Evolutionary conservation across 2,888 invertebrate species (phyloP), one percentile per base, ranked within the genome.

Genomic region (Philhelius pedissequus): DNA sequence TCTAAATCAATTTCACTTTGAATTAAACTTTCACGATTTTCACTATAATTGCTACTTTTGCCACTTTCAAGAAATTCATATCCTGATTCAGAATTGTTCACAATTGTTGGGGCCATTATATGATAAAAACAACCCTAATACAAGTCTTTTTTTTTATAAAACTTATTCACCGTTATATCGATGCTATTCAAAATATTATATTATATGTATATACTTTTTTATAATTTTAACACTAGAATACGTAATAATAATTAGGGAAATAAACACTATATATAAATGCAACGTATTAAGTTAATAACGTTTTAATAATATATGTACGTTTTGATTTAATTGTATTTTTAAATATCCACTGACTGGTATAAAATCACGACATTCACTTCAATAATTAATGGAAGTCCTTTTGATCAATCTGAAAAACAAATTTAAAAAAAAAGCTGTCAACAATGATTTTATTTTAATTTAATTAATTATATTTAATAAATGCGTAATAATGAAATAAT

Each of bases 51-150:
- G 27, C n/a, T 75, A 40, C n/a, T 75, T 43, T 87, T 83, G 60
- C 77, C 74, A 86, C 80, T 86, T 86, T 90, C 90, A 89, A 89
- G 89, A 89, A 88, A 88, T 88, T 90, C 90, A 91, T 89, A 90
- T 90, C 89, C 90, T 88, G 89, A 90, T 90, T 90, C 89, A 86
- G 88, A 88, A 89, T 90, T 89, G 89, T 90, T 90, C 89, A 88
- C 89, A 89, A 87, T 90, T 89, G 88, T 90, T 87, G 90, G 90
- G 90, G 91, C 91, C 91, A 91, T 91, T 90, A 91, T 91, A 91
- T 86, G 90, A 43, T 11, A 7, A 87, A n/a, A 86, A 86, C 78
- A 86, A 79, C 86, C 87, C 87, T 86, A 68, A 48, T 66, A 32
- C 27, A 66, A 70, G 48, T 43, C 7, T 35, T 45, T 43, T 20